A percentile compares a stretch with the other conserved stretches of the same genome.
These are phyloP conservation scores for Catharus bicknelli DNA, from an alignment of 2,113 vertebrate species.

Conservation along the genomic window DNA sequence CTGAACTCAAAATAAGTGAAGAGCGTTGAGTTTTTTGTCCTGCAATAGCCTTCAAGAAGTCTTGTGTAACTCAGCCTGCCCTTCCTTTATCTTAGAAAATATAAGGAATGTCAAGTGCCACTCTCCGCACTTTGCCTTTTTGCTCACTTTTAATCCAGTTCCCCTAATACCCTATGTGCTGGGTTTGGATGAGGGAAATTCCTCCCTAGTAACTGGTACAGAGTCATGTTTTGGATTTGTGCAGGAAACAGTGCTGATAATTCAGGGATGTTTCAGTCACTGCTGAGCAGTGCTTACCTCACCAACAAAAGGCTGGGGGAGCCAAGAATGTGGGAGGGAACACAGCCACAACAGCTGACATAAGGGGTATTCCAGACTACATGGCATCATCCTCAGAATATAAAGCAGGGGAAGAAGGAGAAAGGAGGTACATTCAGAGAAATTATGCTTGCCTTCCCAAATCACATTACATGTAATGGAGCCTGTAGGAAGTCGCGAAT, in stretches of 20 bases:
- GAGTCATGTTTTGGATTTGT: neutral
- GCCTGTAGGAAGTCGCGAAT: neutral
- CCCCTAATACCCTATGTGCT: rapidly evolving
- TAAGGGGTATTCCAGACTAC: neutral
- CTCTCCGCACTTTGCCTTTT: neutral
- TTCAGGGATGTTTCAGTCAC: neutral
- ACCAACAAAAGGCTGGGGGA: neutral
- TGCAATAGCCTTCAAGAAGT: neutral
- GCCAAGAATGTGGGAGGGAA: neutral
- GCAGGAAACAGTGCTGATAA: neutral
- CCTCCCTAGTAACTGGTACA: neutral
- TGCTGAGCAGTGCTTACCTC: neutral
- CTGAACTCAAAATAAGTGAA: neutral
- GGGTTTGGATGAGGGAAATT: neutral
- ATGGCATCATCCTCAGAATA: neutral
- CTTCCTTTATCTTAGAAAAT: neutral
- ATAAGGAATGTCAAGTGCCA: neutral
- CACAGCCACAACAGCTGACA: neutral
- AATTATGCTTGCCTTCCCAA: neutral
- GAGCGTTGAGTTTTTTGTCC: neutral
- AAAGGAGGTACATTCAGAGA: neutral
- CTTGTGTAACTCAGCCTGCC: neutral
- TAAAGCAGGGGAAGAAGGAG: neutral
- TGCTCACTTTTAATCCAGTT: neutral
- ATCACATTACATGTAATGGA: neutral